Evolutionary conservation across 1,140 invertebrate species (phyloP).

Genomic region (Pissodes strobi): DNA sequence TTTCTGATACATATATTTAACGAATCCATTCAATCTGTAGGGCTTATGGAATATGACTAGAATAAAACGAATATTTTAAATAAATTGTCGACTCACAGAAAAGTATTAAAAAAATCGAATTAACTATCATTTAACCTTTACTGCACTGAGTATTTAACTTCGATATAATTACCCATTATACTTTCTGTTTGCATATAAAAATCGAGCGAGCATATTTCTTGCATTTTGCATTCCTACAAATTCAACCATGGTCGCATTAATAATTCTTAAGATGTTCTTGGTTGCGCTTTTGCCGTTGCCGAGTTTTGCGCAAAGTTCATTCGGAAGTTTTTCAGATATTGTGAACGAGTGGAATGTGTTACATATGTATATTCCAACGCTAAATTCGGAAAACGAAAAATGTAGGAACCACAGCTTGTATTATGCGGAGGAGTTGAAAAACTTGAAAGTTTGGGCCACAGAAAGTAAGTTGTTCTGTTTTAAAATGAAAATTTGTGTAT

Average conservation of each 20-base stretch:
- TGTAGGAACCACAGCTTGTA: slow-evolving; percentile 40
- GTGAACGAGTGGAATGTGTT: slow-evolving; percentile 5
- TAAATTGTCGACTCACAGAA: too few relatives aligned
- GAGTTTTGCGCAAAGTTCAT: not conserved
- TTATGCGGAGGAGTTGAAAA: slow-evolving; percentile 37
- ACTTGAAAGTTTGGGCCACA: slow-evolving; percentile 41
- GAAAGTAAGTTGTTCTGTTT: slow-evolving; percentile 40
- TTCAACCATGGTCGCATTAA: not conserved
- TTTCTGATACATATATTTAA: too few relatives aligned
- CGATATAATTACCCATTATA: too few relatives aligned
- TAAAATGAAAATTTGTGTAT: too few relatives aligned
- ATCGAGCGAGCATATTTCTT: not conserved
- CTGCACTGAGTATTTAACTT: too few relatives aligned
- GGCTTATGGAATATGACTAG: too few relatives aligned
- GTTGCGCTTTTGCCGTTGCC: not conserved
- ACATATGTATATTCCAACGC: slow-evolving; percentile 31
- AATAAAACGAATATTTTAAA: too few relatives aligned
- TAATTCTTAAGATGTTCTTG: not conserved
- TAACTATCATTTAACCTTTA: too few relatives aligned
- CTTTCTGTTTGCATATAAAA: slow-evolving; percentile 1
- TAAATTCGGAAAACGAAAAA: slow-evolving; percentile 23
- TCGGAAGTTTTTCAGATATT: slow-evolving; percentile 9
- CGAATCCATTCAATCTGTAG: too few relatives aligned
- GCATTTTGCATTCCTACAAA: not conserved
- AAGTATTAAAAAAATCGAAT: too few relatives aligned